Base-by-base conservation (phyloP, 2,113 vertebrate species). In the Cinclus mexicanus region DNA sequence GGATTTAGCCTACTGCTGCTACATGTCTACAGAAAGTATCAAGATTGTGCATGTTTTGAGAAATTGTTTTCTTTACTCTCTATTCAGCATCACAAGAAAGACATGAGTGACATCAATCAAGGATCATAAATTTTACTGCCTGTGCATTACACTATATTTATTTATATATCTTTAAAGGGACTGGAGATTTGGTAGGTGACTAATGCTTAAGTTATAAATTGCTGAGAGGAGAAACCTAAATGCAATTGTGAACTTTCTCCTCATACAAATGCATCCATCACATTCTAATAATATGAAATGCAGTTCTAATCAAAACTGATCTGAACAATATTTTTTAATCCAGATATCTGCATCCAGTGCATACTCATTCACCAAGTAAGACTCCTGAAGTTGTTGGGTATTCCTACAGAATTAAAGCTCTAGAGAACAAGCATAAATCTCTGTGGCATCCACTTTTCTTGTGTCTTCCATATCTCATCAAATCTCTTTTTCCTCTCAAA, bases 101-200 rank as follows among this genome's bases (percentile, higher is more conserved):
- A 65, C n/a, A 55, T 1, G 2, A 80, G 41, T 47, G 67, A 68
- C 63, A 90, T 89, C 55, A 81, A 42, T 25, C 68, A 90, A 17
- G 24, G 37, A 55, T 25, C 59, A 90, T 89, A 94, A 96, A 94
- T 92, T 63, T 77, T 65, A 74, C 41, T 84, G 67, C 50, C 88
- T 21, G n/a, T 1, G 2, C 50, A 63, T 87, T 82, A 46, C 33
- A n/a, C 24, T 55, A 4, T 31, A 87, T 95, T 92, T 91, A 93
- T 91, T 92, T 91, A 41, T 90, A 77, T 72, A 68, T 59, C 64
- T 47, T 67, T 70, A 72, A 82, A 84, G 53, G 64, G n/a, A 67
- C 74, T 83, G 67, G 50, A 93, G 80, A 97, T 97, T 96, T 80
- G 82, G 52, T 85, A 85, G 89, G 59, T 95, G 92, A 96, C 69